Evolutionary conservation across 2,888 invertebrate species (phyloP), one percentile per base, ranked within the genome.

Genomic region (Endotricha flammealis): DNA sequence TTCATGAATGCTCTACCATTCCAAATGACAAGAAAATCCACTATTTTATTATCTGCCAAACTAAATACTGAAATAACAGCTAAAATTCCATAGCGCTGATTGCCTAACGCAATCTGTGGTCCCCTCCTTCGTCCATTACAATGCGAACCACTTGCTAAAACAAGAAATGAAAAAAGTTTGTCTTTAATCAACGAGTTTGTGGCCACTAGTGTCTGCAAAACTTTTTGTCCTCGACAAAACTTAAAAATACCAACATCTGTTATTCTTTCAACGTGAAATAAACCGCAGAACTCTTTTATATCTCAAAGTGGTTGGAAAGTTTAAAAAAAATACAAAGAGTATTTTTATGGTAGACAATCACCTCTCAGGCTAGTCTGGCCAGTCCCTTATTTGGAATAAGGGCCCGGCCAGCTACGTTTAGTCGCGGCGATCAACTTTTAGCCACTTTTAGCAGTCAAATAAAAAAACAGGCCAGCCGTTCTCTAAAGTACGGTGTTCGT

Each of bases 161-260:
- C 53, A 63, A 60, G 60, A 59, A 70, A 74, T 68, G 58, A 71
- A 69, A 73, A 69, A 73, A 69, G 58, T 68, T 66, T 40, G 27
- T 44, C 58, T 68, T 68, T 70, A 68, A 71, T 67, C 66, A 70
- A 50, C 42, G 53, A 52, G 52, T 60, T 61, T 60, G 57, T 64
- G 56, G 54, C 56, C 55, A 60, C 58, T 59, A 56, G 47, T 45
- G 45, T 41, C 32, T 39, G 50, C 45, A 44, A 41, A 38, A 50
- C 58, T 56, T 57, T 64, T 61, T 59, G 51, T 50, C 49, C 41
- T 39, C 33, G 32, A 35, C 38, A 42, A 39, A 53, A 48, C 47
- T 55, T 53, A 51, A 60, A 57, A 53, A 58, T 44, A 39, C 33
- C 39, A 36, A 36, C 46, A 46, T 39, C 41, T 46, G 43, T 41